Base-by-base conservation (phyloP, 2,113 vertebrate genomes). In the Planiliza haematocheilus region DNA sequence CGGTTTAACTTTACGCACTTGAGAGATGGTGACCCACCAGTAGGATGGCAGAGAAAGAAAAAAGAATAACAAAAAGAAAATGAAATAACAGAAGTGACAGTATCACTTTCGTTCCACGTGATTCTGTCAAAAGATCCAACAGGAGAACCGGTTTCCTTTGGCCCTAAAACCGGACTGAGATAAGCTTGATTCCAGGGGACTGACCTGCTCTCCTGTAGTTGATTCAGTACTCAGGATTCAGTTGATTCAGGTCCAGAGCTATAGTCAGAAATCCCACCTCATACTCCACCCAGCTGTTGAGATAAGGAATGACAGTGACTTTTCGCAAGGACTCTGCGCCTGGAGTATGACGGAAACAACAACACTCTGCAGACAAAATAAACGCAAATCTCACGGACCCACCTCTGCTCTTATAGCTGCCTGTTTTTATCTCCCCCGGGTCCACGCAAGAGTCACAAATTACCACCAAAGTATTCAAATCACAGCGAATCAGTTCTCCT, bases 231-330 rank as follows among this genome's bases (percentile, higher is more conserved):
- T 65, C 38, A 17, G 24, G 24, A n/a, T n/a, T n/a, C n/a, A n/a
- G n/a, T n/a, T n/a, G n/a, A n/a, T n/a, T n/a, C n/a, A n/a, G n/a
- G n/a, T n/a, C n/a, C n/a, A n/a, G n/a, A n/a, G n/a, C n/a, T n/a
- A n/a, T n/a, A n/a, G n/a, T 50, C 51, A 74, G 60, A 81, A 71
- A 57, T 69, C 24, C 38, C 57, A 4, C 70, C 52, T 61, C 43
- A 76, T 56, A 83, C 87, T 85, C 88, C 86, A 48, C 77, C 85
- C 77, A 59, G 70, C 70, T 64, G 76, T 60, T 70, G 62, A 82
- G 57, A 70, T 66, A 65, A 64, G 58, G 52, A 21, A 61, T n/a
- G 64, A 79, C 56, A 70, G 38, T 7, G 48, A 48, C 43, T 20
- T 37, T 18, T 16, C 24, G 13, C 16, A 13, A 3, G 38, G 17